These are phyloP conservation scores for Eupsittula cactorum DNA, from an alignment of 2,113 vertebrate genomes.

Conservation along the genomic window DNA sequence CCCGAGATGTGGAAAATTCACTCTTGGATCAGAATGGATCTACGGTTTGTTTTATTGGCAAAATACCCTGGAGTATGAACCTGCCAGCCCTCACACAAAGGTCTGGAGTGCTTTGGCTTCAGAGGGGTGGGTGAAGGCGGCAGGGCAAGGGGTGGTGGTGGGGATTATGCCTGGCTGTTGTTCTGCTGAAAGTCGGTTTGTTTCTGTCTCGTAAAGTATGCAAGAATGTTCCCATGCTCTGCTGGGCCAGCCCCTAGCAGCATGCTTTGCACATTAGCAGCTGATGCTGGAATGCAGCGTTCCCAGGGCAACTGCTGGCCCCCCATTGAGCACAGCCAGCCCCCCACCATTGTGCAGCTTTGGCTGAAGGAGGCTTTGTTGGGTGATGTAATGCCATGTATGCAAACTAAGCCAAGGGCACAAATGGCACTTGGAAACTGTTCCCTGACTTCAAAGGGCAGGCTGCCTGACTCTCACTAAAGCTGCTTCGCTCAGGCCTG, in stretches of 20 bases:
- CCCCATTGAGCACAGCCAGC: conserved; percentile 59
- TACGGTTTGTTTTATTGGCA: background rate
- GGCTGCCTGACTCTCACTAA: background rate
- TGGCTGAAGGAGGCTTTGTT: conserved; percentile 66
- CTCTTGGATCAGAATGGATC: background rate
- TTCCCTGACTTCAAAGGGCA: conserved; percentile 53
- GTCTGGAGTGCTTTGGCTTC: background rate
- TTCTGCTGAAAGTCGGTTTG: conserved; percentile 57
- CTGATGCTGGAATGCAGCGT: conserved; percentile 73
- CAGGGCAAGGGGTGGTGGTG: background rate
- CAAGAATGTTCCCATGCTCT: conserved; percentile 74
- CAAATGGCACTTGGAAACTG: conserved; percentile 66
- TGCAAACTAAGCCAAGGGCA: conserved; percentile 67
- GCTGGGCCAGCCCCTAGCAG: conserved; percentile 51
- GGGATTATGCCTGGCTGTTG: conserved; percentile 54
- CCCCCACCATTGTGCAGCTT: conserved; percentile 59
- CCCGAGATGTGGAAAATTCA: background rate
- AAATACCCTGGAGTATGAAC: background rate
- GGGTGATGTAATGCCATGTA: conserved; percentile 76
- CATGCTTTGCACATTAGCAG: conserved; percentile 70
- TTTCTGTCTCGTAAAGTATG: conserved; percentile 70
- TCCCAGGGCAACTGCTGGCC: conserved; percentile 72
- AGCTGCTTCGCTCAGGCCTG: background rate
- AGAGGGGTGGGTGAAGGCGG: background rate
- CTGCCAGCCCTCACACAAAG: background rate